These are phyloP conservation scores for Geotrypetes seraphini DNA, from an alignment of 2,797 vertebrate species.

Conservation along the genomic window DNA sequence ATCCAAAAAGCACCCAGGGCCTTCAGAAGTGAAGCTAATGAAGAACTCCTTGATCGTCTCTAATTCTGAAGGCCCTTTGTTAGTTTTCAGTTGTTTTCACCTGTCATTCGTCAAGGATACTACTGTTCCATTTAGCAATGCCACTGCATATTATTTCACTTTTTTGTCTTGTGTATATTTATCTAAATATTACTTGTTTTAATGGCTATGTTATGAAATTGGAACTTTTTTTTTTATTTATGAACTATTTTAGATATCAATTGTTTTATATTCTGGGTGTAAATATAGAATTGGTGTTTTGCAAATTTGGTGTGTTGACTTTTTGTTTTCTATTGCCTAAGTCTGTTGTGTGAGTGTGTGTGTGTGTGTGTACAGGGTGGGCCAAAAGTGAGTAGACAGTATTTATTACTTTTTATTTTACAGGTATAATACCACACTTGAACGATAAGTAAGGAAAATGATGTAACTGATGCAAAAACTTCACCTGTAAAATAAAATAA, in stretches of 20 bases:
- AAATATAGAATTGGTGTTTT: slow-evolving; percentile 70
- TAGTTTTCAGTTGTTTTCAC: slow-evolving; percentile 31
- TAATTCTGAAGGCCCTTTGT: no score
- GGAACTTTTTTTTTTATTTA: slow-evolving; percentile 64
- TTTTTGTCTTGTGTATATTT: slow-evolving; percentile 65
- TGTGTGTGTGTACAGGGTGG: no score
- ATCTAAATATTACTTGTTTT: slow-evolving; percentile 58
- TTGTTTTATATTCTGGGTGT: slow-evolving; percentile 64
- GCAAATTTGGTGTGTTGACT: slow-evolving; percentile 44
- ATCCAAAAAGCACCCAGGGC: no score
- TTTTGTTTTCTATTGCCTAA: slow-evolving; percentile 24
- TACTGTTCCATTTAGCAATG: slow-evolving; percentile 47
- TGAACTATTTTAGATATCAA: slow-evolving; percentile 59
- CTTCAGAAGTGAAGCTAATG: no score
- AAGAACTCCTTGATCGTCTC: no score
- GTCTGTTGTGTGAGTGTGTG: no score
- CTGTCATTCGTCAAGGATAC: slow-evolving; percentile 63
- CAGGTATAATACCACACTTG: no score
- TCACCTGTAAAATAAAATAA: no score
- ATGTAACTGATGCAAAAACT: no score
- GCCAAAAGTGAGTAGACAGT: no score
- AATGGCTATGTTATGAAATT: slow-evolving; percentile 57
- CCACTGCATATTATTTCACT: slow-evolving; percentile 61
- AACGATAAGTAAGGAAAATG: no score
- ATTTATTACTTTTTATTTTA: no score